Conservation (phyloP, 2,113 vertebrate species). For the Mystacornis crossleyi region DNA sequence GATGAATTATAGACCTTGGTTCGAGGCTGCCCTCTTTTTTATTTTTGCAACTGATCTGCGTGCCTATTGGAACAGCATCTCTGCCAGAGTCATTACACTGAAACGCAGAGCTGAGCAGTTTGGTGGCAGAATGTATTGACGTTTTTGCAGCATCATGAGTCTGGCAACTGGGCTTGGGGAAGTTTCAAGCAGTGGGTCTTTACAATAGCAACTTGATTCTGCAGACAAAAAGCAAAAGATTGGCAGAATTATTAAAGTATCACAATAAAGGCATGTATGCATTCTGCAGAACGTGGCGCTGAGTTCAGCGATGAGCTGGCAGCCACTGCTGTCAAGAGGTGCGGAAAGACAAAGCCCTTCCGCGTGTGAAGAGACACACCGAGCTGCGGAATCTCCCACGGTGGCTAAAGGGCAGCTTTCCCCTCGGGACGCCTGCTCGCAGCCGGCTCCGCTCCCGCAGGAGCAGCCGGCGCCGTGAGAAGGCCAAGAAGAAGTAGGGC, state of each 20-base stretch:
- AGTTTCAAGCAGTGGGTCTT: conserved; percentile 74
- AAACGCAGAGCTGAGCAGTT: conserved; percentile 72
- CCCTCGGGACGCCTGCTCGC: neutral
- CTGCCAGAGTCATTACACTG: conserved; percentile 73
- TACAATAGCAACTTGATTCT: conserved; percentile 79
- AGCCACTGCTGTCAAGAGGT: neutral
- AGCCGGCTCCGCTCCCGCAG: neutral
- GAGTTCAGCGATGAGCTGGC: neutral
- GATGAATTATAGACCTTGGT: conserved; percentile 63
- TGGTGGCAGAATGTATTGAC: conserved; percentile 67
- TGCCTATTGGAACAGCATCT: conserved; percentile 70
- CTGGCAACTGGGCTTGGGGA: conserved; percentile 70
- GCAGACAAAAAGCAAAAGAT: conserved; percentile 72
- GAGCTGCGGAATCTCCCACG: neutral
- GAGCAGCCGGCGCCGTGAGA: neutral
- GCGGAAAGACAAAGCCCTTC: neutral
- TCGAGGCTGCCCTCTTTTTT: conserved; percentile 54
- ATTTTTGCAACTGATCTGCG: conserved; percentile 55
- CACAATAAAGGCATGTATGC: conserved; percentile 19
- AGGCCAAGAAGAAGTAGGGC: neutral
- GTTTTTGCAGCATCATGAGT: conserved; percentile 71
- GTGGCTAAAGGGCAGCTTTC: neutral
- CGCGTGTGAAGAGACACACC: neutral
- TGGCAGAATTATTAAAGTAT: conserved; percentile 64
- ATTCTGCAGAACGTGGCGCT: conserved; percentile 32